A percentile compares a stretch with the other conserved stretches of the same genome.
phyloP scores from a whole-genome alignment of 2,797 vertebrate species.

The Enteromius afrohamiltoni region DNA sequence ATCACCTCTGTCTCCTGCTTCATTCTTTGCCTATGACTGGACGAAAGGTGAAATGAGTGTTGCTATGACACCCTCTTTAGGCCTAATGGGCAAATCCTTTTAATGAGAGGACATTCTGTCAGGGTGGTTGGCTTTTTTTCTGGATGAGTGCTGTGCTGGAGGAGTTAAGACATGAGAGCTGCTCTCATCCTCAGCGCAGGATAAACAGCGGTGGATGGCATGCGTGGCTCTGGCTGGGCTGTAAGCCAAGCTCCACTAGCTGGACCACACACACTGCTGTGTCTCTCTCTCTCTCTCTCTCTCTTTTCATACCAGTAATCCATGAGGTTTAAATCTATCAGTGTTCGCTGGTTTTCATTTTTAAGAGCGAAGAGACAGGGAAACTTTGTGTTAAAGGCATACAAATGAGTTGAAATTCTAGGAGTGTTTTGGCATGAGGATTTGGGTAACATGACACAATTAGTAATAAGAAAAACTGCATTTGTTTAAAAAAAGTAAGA shows the following conservation, averaged over 20 bases:
- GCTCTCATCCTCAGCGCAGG: slow-evolving; percentile 19
- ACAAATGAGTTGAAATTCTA: slow-evolving; percentile 1
- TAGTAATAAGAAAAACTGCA: not conserved
- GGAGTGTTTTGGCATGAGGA: not conserved
- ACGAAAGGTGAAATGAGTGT: slow-evolving; percentile 27
- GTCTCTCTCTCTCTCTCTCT: not conserved
- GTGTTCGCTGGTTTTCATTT: not conserved
- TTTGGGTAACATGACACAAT: not conserved
- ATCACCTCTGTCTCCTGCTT: slow-evolving; percentile 11
- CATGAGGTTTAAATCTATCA: not conserved
- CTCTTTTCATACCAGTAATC: not conserved
- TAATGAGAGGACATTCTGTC: slow-evolving; percentile 58
- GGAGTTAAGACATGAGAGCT: slow-evolving; percentile 36
- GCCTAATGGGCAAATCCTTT: slow-evolving; percentile 52
- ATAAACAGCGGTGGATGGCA: slow-evolving; percentile 35
- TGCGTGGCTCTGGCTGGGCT: slow-evolving; percentile 13
- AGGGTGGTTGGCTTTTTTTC: slow-evolving; percentile 39
- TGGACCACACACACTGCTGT: slow-evolving; percentile 36
- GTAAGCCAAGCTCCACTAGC: slow-evolving; percentile 8
- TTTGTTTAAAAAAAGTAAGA: not conserved
- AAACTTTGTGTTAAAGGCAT: not conserved
- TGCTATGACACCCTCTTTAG: slow-evolving; percentile 45
- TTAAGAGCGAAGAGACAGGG: not conserved
- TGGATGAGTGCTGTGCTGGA: slow-evolving; percentile 35
- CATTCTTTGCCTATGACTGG: slow-evolving; percentile 8